Base-by-base conservation (phyloP, 1,140 invertebrate species). In the Homarus americanus region DNA sequence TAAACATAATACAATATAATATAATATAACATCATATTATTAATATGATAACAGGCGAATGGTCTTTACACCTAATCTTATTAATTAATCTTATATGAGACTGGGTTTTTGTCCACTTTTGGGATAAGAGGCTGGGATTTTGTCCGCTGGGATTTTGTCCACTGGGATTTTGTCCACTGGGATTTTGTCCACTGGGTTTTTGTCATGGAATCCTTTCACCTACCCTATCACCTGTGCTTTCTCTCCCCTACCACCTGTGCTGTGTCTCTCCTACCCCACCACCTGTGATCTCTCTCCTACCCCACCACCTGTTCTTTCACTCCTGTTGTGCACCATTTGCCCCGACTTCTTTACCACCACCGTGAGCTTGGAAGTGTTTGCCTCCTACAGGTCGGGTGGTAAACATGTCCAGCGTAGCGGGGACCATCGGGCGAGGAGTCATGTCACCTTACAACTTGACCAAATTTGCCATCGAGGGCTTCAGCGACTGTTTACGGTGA, bases 381-480 rank as follows among this genome's bases (percentile, higher is more conserved):
- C 12, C 40, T 32, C 2, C 4, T 28, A 38, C 79, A 89, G 79
- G 87, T 58, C 87, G 87, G 12, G 44, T 89, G 24, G 87, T 89
- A 15, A 83, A 82, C 49, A 69, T 89, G 78, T 69, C 79, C 66
- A 89, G 87, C 12, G 73, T 89, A 41, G 38, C 36, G 44, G 87
- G 87, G 0, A 28, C 40, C 20, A 82, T 89, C 15, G 79, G 69
- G 0, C n/a, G 38, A 5, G n/a, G 24, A 5, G 34, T 83, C 28
- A 28, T 66, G 32, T 75, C 87, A 15, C 79, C 79, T 17, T 89
- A 89, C 69, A 32, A 20, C 1, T 0, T 58, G 32, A 87, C 73
- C 41, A 87, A 87, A 75, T 87, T 76, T 28, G 85, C 85, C 17
- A 34, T 87, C 15, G 85, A 87, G 53, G 85, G 75, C 0, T 73